Conservation (phyloP, 2,113 vertebrate species). For the Rhinoptilus africanus region DNA sequence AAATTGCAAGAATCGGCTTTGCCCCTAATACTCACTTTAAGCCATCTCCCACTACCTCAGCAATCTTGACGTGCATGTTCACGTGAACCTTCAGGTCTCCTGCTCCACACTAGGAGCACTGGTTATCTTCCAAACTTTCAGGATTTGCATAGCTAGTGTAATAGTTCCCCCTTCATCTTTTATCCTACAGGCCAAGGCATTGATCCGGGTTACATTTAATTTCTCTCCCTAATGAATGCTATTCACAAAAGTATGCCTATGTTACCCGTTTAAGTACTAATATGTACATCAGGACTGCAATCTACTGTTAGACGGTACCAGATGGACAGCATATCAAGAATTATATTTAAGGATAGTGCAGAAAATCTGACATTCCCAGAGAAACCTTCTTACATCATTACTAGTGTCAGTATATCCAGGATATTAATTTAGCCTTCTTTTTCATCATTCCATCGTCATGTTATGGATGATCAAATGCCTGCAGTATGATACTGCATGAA, state of each 20-base stretch:
- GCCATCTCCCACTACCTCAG: background rate
- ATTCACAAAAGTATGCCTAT: background rate
- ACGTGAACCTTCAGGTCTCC: background rate
- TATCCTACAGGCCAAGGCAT: background rate
- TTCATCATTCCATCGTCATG: background rate
- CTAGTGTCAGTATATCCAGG: slow-evolving; percentile 5
- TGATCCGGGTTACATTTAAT: background rate
- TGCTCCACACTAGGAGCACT: background rate
- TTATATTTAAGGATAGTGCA: background rate
- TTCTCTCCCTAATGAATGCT: background rate
- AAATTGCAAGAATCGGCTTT: background rate
- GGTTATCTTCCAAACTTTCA: background rate
- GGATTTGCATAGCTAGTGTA: background rate
- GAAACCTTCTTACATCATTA: background rate
- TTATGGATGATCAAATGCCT: background rate
- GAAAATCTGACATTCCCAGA: background rate
- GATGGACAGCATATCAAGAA: background rate
- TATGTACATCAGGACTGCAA: background rate
- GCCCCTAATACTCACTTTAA: background rate
- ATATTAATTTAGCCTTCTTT: slow-evolving; percentile 46
- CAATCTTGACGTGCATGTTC: background rate
- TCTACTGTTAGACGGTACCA: background rate
- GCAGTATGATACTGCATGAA: background rate
- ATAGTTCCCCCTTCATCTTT: background rate
- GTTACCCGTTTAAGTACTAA: background rate